Conservation (phyloP, 2,797 vertebrate genomes). For the Hippoglossus hippoglossus region DNA sequence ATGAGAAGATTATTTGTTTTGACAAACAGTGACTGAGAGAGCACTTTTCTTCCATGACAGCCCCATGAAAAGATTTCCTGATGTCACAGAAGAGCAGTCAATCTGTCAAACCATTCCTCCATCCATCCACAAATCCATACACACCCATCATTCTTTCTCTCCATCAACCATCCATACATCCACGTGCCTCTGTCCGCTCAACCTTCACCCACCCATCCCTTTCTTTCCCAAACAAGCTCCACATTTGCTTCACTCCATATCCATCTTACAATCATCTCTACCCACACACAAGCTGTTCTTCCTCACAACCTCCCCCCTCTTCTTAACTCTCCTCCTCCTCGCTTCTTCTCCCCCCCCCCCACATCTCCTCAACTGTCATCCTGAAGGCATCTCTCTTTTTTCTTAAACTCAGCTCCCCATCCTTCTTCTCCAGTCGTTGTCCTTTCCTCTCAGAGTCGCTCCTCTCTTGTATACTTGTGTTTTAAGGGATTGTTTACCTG, state of each 20-base stretch:
- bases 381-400: slow-evolving; percentile 50
- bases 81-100: slow-evolving; percentile 39
- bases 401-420: slow-evolving; percentile 33
- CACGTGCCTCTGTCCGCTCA: slow-evolving; percentile 17
- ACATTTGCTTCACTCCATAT: slow-evolving; percentile 52
- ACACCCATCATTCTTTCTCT: slow-evolving; percentile 9
- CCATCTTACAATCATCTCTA: slow-evolving; percentile 67
- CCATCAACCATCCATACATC: slow-evolving; percentile 22
- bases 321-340: slow-evolving; percentile 2
- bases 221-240: slow-evolving; percentile 32
- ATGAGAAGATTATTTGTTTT: slow-evolving; percentile 12
- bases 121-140: slow-evolving; percentile 29
- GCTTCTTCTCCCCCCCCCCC: slow-evolving; percentile 26
- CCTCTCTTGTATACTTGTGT: slow-evolving; percentile 8
- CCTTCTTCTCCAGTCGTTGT: slow-evolving; percentile 27
- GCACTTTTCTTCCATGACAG: slow-evolving; percentile 35
- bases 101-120: slow-evolving; percentile 34
- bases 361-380: slow-evolving; percentile 68
- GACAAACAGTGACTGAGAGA: slow-evolving; percentile 7
- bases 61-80: slow-evolving; percentile 27
- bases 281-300: slow-evolving; percentile 53
- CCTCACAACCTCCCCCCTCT: slow-evolving; percentile 18
- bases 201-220: background rate
- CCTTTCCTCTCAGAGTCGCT: slow-evolving; percentile 2
- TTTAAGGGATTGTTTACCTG: slow-evolving; percentile 28